Evolutionary conservation across 2,888 invertebrate species (phyloP).

Genomic region (Drosophila putrida): DNA sequence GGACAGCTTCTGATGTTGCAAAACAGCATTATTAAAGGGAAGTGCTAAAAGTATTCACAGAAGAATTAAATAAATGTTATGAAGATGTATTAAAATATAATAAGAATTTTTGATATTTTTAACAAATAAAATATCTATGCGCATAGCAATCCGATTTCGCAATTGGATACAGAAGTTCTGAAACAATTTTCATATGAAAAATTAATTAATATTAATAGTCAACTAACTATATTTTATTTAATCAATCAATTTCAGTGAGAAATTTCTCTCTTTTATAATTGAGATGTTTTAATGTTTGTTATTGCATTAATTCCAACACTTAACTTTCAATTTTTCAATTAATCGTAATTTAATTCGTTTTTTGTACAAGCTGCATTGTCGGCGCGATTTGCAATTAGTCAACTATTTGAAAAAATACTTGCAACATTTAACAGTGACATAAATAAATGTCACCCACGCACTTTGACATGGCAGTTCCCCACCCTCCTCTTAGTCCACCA

Average conservation of each 20-base stretch:
- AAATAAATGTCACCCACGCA: constrained; percentile 35
- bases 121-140: too few species aligned
- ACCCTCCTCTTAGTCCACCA: background rate
- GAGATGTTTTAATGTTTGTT: constrained; percentile 2
- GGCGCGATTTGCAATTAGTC: constrained; percentile 21
- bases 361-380: constrained; percentile 9
- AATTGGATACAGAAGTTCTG: too few species aligned
- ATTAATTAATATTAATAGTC: background rate
- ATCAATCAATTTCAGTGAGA: background rate
- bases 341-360: background rate
- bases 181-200: background rate
- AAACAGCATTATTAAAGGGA: background rate
- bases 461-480: constrained; percentile 37
- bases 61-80: too few species aligned
- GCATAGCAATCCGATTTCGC: too few species aligned
- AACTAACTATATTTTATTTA: background rate
- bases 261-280: background rate
- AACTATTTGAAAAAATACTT: constrained; percentile 38
- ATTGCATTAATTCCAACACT: background rate
- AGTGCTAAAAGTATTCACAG: background rate
- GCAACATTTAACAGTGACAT: constrained; percentile 11
- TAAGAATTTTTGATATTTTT: too few species aligned
- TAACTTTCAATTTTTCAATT: constrained; percentile 1
- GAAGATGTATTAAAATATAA: too few species aligned
- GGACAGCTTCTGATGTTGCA: background rate